Evolutionary conservation across 1,140 invertebrate species (phyloP), one percentile per base, ranked within the genome.

Genomic region (Eurosta solidaginis): DNA sequence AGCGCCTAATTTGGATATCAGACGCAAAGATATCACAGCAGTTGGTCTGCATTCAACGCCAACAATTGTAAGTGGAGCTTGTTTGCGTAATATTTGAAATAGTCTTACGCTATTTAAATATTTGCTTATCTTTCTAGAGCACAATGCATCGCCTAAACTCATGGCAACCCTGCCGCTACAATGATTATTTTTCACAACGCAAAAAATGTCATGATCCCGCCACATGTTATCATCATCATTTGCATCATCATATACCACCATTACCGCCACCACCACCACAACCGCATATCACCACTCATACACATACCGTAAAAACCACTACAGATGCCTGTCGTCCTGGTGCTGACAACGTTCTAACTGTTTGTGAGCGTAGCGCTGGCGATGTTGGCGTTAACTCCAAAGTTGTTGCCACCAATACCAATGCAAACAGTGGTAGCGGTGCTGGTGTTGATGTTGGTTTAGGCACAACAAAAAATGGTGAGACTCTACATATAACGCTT

Each of bases 11-110:
- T 80, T 85, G 29, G 88, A 89, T 42, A 85, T 89, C 45, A 85
- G 89, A 6, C 84, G 88, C 22, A 83, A 89, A 50, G 89, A 90
- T 79, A 85, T 90, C 10, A 83, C 88, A 75, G 83, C 89, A 36
- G 87, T 89, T 14, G 89, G 88, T 54, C 79, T 90, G 9, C 89
- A 89, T 81, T 89, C 89, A 1, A 87, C 89, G 36, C 88, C 89
- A 77, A 86, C 81, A 74, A 82, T 84, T 80, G 84, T 88, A 81
- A 81, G 77, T 80, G 22, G 9, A 17, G 3, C n/a, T 14, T 68
- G 14, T 6, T 22, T 40, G 40, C 22, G 1, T 9, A 63, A 74
- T 74, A 33, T 36, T 40, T 12, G 14, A n/a, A 22, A 77, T 10
- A 27, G 12, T 25, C 4, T 20, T 33, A 25, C 25, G 25, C 14